These are phyloP conservation scores for Pardalotus punctatus DNA, from an alignment of 2,113 vertebrate genomes.

Conservation along the genomic window DNA sequence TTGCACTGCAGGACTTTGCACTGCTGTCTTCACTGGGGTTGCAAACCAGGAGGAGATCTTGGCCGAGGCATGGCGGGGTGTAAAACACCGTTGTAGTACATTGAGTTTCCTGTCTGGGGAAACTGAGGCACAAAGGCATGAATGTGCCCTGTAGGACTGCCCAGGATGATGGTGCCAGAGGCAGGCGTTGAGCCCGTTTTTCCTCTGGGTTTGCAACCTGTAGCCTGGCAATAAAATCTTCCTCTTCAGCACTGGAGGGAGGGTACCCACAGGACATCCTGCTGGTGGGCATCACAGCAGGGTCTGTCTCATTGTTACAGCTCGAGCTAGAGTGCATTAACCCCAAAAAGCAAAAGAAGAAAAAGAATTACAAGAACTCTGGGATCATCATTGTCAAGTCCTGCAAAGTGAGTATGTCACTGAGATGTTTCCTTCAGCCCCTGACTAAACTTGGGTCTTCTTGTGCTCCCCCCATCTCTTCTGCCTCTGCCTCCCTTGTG, in stretches of 20 bases:
- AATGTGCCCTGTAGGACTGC: background rate
- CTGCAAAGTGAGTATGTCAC: constrained; percentile 82
- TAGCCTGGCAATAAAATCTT: background rate
- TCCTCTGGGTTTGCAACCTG: background rate
- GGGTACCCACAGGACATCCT: background rate
- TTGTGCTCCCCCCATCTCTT: accelerated
- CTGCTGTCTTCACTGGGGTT: background rate
- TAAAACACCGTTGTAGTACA: background rate
- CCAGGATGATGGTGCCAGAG: background rate
- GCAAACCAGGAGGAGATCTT: background rate
- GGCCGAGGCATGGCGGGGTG: accelerated
- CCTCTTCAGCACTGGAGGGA: background rate
- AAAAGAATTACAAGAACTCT: constrained; percentile 96
- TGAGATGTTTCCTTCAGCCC: background rate
- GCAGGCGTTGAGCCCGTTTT: accelerated
- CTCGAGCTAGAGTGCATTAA: constrained; percentile 97
- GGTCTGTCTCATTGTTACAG: constrained; percentile 55
- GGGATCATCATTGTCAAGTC: constrained; percentile 90
- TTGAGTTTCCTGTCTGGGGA: background rate
- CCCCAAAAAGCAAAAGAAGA: constrained; percentile 97
- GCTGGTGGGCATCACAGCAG: background rate
- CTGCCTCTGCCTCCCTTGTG: background rate
- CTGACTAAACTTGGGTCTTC: accelerated
- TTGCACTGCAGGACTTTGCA: background rate
- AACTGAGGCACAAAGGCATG: background rate